Percentiles rank a stretch among this genome's conserved stretches.
phyloP scores from a whole-genome alignment of 1,140 invertebrate genomes.

The Mactra quadrangularis region DNA sequence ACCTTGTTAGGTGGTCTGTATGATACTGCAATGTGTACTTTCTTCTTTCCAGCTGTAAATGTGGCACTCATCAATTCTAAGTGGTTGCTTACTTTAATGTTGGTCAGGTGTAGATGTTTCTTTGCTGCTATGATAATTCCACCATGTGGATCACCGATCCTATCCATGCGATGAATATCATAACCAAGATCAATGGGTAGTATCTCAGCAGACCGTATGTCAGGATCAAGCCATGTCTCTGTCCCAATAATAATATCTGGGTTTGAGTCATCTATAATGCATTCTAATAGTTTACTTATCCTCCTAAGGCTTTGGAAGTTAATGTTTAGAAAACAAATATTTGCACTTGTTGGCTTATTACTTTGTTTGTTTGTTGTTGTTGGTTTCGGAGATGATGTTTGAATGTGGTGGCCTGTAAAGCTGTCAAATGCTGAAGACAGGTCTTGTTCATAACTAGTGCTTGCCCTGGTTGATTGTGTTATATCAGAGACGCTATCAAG shows the following conservation, averaged over 20 bases:
- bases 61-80: neutral
- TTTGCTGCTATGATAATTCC: slow-evolving; percentile 16
- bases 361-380: neutral
- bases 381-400: slow-evolving; percentile 21
- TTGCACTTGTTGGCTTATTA: neutral
- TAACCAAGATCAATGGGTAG: slow-evolving; percentile 3
- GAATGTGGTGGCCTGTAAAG: neutral
- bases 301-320: slow-evolving; percentile 13
- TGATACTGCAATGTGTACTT: neutral
- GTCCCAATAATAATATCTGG: slow-evolving; percentile 15
- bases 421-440: too few species aligned
- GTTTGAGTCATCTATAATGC: neutral
- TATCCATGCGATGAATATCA: slow-evolving; percentile 2
- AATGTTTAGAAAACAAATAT: neutral
- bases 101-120: neutral
- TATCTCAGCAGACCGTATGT: neutral
- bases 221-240: slow-evolving; percentile 3
- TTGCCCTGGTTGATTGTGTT: neutral
- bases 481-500: neutral
- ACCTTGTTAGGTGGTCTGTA: neutral
- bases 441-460: too few species aligned
- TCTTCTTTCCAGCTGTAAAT: neutral
- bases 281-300: neutral
- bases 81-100: neutral
- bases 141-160: neutral